Percentiles rank a stretch among this genome's conserved stretches.
phyloP scores from a whole-genome alignment of 2,113 vertebrate genomes.

The Caranx ignobilis region DNA sequence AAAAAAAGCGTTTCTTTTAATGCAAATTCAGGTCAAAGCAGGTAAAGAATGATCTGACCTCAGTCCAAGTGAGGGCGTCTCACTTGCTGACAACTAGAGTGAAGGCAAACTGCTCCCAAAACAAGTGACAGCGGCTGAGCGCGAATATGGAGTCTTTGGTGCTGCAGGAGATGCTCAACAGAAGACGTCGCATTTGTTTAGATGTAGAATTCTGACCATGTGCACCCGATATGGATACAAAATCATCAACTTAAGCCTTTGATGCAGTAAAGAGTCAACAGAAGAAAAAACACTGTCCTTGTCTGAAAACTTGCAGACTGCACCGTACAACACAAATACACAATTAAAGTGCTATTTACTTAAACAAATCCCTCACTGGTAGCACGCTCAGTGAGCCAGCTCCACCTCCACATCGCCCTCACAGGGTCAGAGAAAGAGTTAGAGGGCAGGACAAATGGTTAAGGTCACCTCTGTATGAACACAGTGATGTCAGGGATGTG shows the following conservation, averaged over 20 bases:
- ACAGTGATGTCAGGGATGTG: conserved; percentile 65
- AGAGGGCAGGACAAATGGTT: conserved; percentile 51
- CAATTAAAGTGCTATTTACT: conserved; percentile 79
- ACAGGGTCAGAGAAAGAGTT: conserved; percentile 39
- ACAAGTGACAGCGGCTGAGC: neutral
- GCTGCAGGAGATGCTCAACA: neutral
- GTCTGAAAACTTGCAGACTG: conserved; percentile 41
- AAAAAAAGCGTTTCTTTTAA: neutral
- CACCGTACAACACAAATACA: conserved; percentile 56
- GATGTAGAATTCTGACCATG: neutral
- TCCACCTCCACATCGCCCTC: conserved; percentile 26
- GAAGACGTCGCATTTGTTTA: neutral
- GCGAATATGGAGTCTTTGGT: neutral
- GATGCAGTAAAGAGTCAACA: conserved; percentile 21
- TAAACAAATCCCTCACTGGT: conserved; percentile 44
- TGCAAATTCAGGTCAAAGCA: neutral
- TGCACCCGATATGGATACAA: neutral
- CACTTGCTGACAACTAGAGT: neutral
- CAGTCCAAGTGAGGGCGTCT: neutral
- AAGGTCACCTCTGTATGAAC: conserved; percentile 46
- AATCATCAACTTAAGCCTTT: neutral
- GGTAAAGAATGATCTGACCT: neutral
- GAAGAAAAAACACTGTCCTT: neutral
- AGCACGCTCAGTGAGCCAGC: conserved; percentile 38
- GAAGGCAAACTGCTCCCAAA: neutral